These are phyloP conservation scores for Lasioglossum leucozonium DNA, from an alignment of 2,888 invertebrate genomes.

Conservation along the genomic window DNA sequence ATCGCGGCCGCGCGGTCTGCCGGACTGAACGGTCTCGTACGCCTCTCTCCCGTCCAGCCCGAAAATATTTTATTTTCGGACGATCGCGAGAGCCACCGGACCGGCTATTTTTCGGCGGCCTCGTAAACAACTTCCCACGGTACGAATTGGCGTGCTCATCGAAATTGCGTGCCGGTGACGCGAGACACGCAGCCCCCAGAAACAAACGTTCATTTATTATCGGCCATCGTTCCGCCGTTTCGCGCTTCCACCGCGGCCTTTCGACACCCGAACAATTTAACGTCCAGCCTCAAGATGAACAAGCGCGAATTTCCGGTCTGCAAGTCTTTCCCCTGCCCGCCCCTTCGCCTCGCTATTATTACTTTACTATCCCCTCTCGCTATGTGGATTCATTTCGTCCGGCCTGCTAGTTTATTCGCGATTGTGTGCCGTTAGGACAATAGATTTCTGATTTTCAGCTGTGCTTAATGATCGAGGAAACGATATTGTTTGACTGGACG, in stretches of 20 bases:
- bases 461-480: neutral
- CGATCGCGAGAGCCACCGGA: slow-evolving; percentile 34
- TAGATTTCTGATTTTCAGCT: neutral
- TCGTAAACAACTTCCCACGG: slow-evolving; percentile 70
- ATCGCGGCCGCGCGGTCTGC: slow-evolving; percentile 44
- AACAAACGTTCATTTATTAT: slow-evolving; percentile 67
- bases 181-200: slow-evolving; percentile 52
- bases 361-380: neutral
- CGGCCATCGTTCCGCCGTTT: slow-evolving; percentile 31
- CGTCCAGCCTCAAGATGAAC: slow-evolving; percentile 11
- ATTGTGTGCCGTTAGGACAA: neutral
- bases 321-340: too few species aligned
- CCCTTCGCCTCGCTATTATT: neutral
- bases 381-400: neutral
- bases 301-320: neutral
- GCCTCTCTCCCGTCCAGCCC: neutral
- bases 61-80: slow-evolving; percentile 69
- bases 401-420: neutral
- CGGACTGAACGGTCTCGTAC: neutral
- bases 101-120: slow-evolving; percentile 59
- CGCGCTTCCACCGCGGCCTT: neutral
- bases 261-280: slow-evolving; percentile 15
- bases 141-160: slow-evolving; percentile 67
- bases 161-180: slow-evolving; percentile 63
- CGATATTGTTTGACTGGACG: neutral